phyloP scores from a whole-genome alignment of 2,113 vertebrate genomes.

The Probosciger aterrimus region DNA sequence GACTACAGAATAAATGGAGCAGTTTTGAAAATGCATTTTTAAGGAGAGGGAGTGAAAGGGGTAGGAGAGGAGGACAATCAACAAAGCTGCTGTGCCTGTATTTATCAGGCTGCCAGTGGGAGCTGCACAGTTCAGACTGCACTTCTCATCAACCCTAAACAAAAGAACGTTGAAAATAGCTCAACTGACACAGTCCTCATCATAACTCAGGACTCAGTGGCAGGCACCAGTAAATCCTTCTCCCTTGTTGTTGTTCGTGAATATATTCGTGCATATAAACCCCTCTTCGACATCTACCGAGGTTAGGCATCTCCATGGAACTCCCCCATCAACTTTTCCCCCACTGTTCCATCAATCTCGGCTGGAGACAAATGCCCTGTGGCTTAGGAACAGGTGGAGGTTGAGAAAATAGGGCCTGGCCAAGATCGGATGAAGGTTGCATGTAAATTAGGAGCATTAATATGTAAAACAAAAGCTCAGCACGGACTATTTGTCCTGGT shows the following conservation, averaged over 20 bases:
- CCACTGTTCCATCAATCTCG: not conserved
- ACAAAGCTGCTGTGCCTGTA: conserved; percentile 5
- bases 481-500: not conserved
- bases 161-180: conserved; percentile 50
- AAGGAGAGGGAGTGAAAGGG: conserved; percentile 35
- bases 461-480: conserved; percentile 32
- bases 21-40: conserved; percentile 48
- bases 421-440: not conserved
- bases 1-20: conserved; percentile 13
- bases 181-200: not conserved
- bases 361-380: not conserved
- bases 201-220: not conserved
- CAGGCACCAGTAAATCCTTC: conserved; percentile 31
- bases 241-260: conserved; percentile 3
- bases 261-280: not conserved
- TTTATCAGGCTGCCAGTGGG: conserved; percentile 47
- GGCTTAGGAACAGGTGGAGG: conserved; percentile 36
- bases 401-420: conserved; percentile 18
- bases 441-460: conserved; percentile 48
- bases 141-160: conserved; percentile 41
- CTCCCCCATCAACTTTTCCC: not conserved
- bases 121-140: conserved; percentile 11
- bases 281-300: not conserved
- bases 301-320: not conserved
- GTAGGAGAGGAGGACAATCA: not conserved